A percentile compares a stretch with the other conserved stretches of the same genome.
Evolutionary conservation across 2,888 invertebrate species (phyloP).

Genomic region (Callinectes sapidus): DNA sequence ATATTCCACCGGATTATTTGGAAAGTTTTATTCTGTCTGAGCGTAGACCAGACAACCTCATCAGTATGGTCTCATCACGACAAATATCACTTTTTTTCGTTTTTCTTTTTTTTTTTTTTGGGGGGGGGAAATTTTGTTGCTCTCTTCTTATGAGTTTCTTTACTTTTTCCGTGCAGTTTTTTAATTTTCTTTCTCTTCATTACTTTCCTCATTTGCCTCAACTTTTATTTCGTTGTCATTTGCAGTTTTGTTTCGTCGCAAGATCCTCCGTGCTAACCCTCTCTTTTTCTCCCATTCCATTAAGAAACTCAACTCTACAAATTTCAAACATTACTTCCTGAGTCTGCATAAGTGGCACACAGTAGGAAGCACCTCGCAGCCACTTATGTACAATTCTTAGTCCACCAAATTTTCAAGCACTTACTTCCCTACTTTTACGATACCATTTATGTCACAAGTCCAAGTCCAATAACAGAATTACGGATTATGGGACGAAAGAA

Average conservation of each 20-base stretch:
- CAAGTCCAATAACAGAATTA: background rate
- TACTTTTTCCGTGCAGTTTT: background rate
- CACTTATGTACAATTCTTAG: background rate
- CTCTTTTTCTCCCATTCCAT: background rate
- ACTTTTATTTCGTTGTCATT: background rate
- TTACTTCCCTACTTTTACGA: background rate
- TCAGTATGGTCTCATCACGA: background rate
- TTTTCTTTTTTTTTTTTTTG: background rate
- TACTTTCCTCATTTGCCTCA: background rate
- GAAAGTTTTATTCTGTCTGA: slow-evolving; percentile 4
- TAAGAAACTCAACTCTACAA: background rate
- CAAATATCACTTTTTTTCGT: background rate
- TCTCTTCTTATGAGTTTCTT: background rate
- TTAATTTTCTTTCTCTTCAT: background rate
- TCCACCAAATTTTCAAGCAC: background rate
- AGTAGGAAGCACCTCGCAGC: background rate
- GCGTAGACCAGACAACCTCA: background rate
- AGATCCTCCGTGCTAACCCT: background rate
- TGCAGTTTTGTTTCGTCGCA: background rate
- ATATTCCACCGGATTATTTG: background rate
- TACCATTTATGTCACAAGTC: background rate
- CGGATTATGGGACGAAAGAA: background rate
- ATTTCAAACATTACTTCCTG: background rate
- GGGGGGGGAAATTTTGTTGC: too few species aligned
- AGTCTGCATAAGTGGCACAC: background rate